phyloP scores from a whole-genome alignment of 2,797 vertebrate genomes.

The Chiroxiphia lanceolata region DNA sequence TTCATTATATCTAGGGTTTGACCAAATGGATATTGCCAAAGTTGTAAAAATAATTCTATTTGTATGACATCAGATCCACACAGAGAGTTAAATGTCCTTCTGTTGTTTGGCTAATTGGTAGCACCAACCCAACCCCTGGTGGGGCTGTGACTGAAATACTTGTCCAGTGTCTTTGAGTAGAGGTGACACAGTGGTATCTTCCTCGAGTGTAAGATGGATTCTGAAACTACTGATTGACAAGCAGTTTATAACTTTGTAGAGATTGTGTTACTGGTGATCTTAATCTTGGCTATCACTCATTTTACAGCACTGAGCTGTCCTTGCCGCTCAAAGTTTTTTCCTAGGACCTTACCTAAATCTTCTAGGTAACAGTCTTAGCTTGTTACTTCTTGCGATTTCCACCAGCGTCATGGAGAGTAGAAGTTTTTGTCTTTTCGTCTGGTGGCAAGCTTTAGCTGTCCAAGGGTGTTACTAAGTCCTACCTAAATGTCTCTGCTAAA shows the following conservation, averaged over 20 bases:
- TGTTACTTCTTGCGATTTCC: background rate
- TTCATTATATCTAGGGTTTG: background rate
- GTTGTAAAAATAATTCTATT: background rate
- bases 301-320: background rate
- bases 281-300: background rate
- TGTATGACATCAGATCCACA: background rate
- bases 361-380: background rate
- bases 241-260: background rate
- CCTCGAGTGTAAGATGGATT: background rate
- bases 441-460: background rate
- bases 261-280: background rate
- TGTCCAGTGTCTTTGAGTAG: background rate
- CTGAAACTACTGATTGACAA: background rate
- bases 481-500: background rate
- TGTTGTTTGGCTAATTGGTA: background rate
- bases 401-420: background rate
- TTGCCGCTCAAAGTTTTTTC: background rate
- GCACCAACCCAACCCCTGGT: background rate
- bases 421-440: background rate
- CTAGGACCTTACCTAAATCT: background rate
- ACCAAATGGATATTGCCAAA: background rate
- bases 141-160: background rate
- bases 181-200: background rate
- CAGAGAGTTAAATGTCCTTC: background rate
- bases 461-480: background rate